Conservation (phyloP, 2,888 invertebrate genomes). For the Drosophila subsilvestris region DNA sequence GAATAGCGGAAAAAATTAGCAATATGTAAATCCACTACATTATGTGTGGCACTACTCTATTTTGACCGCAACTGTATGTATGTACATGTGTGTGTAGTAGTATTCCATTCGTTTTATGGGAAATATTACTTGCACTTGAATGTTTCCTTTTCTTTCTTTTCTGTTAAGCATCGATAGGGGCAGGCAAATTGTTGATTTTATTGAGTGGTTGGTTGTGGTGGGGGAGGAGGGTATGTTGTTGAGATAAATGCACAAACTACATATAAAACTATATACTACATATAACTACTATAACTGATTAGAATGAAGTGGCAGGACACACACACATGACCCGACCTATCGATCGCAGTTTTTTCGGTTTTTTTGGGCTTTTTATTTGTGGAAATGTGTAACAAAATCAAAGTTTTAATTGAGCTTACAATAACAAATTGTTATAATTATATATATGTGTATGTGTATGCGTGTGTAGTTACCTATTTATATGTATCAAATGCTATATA, state of each 20-base stretch:
- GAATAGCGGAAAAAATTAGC: no score
- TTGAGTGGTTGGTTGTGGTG: background rate
- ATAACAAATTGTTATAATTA: constrained; percentile 28
- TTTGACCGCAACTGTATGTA: no score
- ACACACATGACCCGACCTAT: no score
- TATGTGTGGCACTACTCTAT: no score
- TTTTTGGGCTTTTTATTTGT: constrained; percentile 9
- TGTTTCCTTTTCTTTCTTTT: background rate
- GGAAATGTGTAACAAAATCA: constrained; percentile 38
- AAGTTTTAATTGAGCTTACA: constrained; percentile 50
- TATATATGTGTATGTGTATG: constrained; percentile 12
- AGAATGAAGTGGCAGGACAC: no score
- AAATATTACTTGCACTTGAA: background rate
- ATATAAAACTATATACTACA: constrained; percentile 12
- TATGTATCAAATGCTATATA: constrained; percentile 25
- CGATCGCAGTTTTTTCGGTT: no score
- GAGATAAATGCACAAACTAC: background rate
- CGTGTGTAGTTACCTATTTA: constrained; percentile 45
- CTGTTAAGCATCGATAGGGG: background rate
- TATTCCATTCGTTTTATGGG: background rate
- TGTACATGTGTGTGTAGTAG: no score
- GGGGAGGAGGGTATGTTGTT: background rate
- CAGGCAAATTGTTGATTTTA: background rate
- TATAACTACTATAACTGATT: background rate
- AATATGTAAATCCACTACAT: no score